A percentile compares a stretch with the other conserved stretches of the same genome.
Conservation (phyloP, 2,113 vertebrate genomes). For the mouse (Mus musculus) region GRCm39 chr1:187585501-187586000, state of each 20-base stretch:
- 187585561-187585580: conserved; percentile 40
- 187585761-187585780: neutral
- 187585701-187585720: neutral
- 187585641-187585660: conserved; percentile 26
- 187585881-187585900: neutral
- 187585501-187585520: conserved; percentile 73
- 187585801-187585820: neutral
- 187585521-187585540: neutral
- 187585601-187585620: conserved; percentile 1
- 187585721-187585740: neutral
- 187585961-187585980: neutral
- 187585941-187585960: neutral
- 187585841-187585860: neutral
- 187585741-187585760: neutral
- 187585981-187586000: neutral
- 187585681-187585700: neutral
- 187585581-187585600: neutral
- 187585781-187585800: neutral
- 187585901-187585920: neutral
- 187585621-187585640: neutral
- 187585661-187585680: neutral
- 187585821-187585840: neutral
- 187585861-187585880: neutral
- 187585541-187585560: conserved; percentile 57
- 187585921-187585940: neutral